A percentile compares a stretch with the other conserved stretches of the same genome.
Conservation (phyloP, 2,797 vertebrate genomes). For the Arctocebus calabarensis region DNA sequence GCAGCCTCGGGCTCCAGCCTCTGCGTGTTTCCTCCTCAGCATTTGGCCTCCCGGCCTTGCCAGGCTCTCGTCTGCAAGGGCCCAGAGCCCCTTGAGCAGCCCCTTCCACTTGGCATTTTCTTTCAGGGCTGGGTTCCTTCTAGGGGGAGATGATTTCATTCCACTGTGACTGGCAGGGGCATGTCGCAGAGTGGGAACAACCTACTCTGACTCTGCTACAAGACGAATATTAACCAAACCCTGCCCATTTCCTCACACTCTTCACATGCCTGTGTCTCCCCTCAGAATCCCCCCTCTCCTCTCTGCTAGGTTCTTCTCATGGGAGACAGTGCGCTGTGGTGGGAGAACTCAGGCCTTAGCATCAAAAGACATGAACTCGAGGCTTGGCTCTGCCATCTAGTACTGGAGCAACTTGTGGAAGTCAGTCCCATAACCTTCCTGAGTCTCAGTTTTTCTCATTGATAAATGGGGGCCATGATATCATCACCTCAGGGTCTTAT, state of each 20-base stretch:
- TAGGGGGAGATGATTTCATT: background rate
- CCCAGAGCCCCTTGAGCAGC: background rate
- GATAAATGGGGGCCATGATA: background rate
- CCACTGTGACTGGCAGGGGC: background rate
- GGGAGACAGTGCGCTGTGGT: background rate
- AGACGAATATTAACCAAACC: background rate
- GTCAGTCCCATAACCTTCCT: background rate
- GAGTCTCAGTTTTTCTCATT: background rate
- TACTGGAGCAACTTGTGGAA: too few relatives aligned
- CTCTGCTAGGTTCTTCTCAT: background rate
- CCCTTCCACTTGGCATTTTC: background rate
- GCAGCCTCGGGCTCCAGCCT: too few relatives aligned
- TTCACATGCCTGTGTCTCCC: background rate
- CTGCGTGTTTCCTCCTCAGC: rapidly evolving
- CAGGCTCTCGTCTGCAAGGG: background rate
- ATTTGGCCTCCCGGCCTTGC: background rate
- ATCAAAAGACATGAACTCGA: rapidly evolving
- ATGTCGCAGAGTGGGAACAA: too few relatives aligned
- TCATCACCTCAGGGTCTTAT: too few relatives aligned
- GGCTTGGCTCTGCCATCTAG: rapidly evolving
- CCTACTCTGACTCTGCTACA: background rate
- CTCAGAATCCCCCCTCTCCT: background rate
- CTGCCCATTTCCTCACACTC: too few relatives aligned
- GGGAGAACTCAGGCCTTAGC: background rate
- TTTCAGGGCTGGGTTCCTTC: background rate